Conservation (phyloP, 2,888 invertebrate genomes). For the Nycteola revayana region DNA sequence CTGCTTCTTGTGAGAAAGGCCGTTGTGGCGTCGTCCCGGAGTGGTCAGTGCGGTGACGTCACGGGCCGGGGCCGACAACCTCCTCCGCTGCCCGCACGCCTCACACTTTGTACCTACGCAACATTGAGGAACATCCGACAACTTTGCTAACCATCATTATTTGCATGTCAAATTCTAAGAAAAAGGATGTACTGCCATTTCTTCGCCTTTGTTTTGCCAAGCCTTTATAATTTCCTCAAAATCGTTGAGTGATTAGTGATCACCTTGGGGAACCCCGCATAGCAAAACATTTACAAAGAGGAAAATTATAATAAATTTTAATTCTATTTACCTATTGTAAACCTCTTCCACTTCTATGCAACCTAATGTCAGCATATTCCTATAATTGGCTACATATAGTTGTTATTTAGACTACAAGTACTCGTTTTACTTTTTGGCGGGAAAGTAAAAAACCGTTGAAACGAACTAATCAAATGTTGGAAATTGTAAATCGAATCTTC, state of each 20-base stretch:
- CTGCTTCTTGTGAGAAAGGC: slow-evolving; percentile 79
- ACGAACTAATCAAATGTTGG: background rate
- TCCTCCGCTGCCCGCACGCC: slow-evolving; percentile 52
- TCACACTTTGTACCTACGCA: slow-evolving; percentile 34
- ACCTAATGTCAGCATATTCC: too few species aligned
- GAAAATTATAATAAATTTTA: slow-evolving; percentile 8
- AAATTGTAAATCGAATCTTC: too few species aligned
- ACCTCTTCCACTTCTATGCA: too few species aligned
- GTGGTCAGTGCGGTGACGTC: slow-evolving; percentile 80
- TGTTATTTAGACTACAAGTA: too few species aligned
- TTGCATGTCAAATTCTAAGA: slow-evolving; percentile 28
- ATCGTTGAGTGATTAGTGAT: too few species aligned
- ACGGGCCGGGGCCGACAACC: slow-evolving; percentile 78
- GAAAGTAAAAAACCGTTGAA: slow-evolving; percentile 3
- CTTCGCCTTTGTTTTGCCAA: slow-evolving; percentile 15
- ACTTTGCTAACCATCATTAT: slow-evolving; percentile 38
- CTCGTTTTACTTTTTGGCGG: slow-evolving; percentile 7
- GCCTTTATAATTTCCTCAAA: slow-evolving; percentile 12
- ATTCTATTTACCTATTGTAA: too few species aligned
- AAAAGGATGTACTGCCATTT: slow-evolving; percentile 14
- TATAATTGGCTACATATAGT: too few species aligned
- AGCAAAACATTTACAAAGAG: slow-evolving; percentile 12
- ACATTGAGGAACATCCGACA: slow-evolving; percentile 41
- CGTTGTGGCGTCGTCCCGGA: slow-evolving; percentile 71
- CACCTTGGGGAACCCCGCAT: background rate